Evolutionary conservation across 1,140 invertebrate genomes (phyloP), one percentile per base, ranked within the genome.

Genomic region (Tetramorium parvispinum): DNA sequence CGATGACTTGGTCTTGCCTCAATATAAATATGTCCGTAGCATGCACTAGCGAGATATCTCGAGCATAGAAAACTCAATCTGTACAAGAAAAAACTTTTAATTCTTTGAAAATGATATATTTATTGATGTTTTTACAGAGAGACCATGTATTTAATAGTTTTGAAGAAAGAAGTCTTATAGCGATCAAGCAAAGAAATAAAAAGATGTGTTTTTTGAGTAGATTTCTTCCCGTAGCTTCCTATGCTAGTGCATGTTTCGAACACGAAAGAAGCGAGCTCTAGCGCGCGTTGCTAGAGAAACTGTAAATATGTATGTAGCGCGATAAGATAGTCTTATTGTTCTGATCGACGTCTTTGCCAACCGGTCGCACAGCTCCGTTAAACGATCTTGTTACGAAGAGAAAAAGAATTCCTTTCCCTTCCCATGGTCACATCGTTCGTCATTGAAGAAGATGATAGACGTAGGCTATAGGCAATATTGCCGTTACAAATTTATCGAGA

Each of bases 301-400:
- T 95, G 94, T 95, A 95, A 93, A 95, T 95, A 95, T 95, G 94
- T 95, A 95, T 94, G 94, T 95, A 95, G 94, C 91, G 90, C 91
- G 90, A 94, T 94, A 94, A 94, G 92, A 95, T 94, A 95, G 92
- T 94, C 90, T 93, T 95, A 93, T 95, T 95, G 92, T 94, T 95
- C 92, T 93, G 93, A 91, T 94, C 93, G 93, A 94, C 93, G 92
- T 93, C 91, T 92, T 92, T 93, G 92, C 91, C 89, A 92, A 91
- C 85, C 88, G 87, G 91, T 92, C 90, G 86, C 85, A 82, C 88
- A 89, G 88, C 88, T 89, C 88, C 88, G 88, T 87, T 86, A 71
- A 66, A 87, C 85, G 85, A 89, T 89, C 78, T 79, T 55, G 61
- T 89, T 90, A 77, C 40, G 46, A 65, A 78, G 24, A 73, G 24